Evolutionary conservation across 2,888 invertebrate genomes (phyloP).

Genomic region (Endotricha flammealis): DNA sequence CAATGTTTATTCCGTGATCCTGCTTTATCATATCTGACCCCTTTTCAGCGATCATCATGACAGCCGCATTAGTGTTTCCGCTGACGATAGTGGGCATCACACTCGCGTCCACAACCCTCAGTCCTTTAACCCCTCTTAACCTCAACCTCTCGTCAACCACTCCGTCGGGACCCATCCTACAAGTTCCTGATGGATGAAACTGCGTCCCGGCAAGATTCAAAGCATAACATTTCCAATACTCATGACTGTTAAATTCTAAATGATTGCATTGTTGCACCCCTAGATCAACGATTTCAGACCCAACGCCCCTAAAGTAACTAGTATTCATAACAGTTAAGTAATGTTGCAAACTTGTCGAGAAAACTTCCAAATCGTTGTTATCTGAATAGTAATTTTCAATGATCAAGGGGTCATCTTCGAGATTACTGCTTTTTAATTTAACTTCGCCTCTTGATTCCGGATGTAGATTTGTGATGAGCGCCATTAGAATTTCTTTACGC

Average conservation of each 20-base stretch:
- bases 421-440: constrained; percentile 81
- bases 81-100: constrained; percentile 81
- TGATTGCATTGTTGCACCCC: constrained; percentile 41
- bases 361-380: constrained; percentile 64
- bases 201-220: constrained; percentile 62
- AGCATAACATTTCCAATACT: constrained; percentile 39
- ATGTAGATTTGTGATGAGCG: constrained; percentile 79
- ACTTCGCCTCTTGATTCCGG: constrained; percentile 84
- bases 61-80: constrained; percentile 80
- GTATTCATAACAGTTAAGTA: constrained; percentile 38
- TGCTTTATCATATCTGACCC: constrained; percentile 80
- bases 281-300: constrained; percentile 44
- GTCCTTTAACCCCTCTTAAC: constrained; percentile 67
- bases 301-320: constrained; percentile 33
- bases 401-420: constrained; percentile 81
- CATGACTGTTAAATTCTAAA: constrained; percentile 34
- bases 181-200: constrained; percentile 84
- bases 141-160: constrained; percentile 78
- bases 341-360: constrained; percentile 38
- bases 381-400: constrained; percentile 81
- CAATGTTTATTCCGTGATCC: too few species aligned
- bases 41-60: constrained; percentile 82
- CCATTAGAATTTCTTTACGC: constrained; percentile 47
- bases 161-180: constrained; percentile 77
- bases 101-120: constrained; percentile 82